A percentile compares a stretch with the other conserved stretches of the same genome.
These are phyloP conservation scores for Pituophis catenifer DNA, from an alignment of 2,113 vertebrate species.

Conservation along the genomic window DNA sequence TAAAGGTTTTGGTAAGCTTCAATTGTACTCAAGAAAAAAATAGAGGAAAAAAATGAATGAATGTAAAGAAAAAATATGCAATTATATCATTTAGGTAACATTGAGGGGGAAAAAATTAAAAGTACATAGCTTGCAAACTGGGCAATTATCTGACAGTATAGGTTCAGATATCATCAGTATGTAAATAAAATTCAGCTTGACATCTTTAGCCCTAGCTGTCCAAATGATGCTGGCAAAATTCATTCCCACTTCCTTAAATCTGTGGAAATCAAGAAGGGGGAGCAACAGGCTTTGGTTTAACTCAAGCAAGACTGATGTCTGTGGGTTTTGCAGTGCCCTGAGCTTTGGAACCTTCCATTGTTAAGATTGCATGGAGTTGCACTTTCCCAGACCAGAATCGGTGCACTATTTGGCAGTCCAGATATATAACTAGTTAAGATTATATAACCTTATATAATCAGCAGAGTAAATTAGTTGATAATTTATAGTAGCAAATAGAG, in stretches of 20 bases:
- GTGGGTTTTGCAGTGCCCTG: neutral
- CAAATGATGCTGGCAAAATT: neutral
- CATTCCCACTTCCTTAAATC: neutral
- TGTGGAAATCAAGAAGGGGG: neutral
- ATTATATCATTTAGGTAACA: neutral
- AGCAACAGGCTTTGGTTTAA: neutral
- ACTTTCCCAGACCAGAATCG: neutral
- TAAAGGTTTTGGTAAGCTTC: slow-evolving; percentile 26
- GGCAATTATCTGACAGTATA: neutral
- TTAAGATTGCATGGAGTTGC: neutral
- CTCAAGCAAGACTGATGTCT: neutral
- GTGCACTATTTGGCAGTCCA: neutral
- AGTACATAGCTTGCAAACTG: neutral
- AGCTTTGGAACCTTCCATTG: neutral
- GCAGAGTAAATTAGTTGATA: neutral
- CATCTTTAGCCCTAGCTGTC: neutral
- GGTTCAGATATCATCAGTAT: neutral
- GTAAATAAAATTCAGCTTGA: neutral
- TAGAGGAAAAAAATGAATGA: neutral
- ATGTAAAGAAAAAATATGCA: slow-evolving; percentile 4
- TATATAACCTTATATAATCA: neutral
- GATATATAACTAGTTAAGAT: neutral
- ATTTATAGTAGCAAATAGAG: neutral
- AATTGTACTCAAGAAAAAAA: neutral
- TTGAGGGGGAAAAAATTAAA: neutral